Base-by-base conservation (phyloP, 2,797 vertebrate genomes). In the Sciaenops ocellatus region DNA sequence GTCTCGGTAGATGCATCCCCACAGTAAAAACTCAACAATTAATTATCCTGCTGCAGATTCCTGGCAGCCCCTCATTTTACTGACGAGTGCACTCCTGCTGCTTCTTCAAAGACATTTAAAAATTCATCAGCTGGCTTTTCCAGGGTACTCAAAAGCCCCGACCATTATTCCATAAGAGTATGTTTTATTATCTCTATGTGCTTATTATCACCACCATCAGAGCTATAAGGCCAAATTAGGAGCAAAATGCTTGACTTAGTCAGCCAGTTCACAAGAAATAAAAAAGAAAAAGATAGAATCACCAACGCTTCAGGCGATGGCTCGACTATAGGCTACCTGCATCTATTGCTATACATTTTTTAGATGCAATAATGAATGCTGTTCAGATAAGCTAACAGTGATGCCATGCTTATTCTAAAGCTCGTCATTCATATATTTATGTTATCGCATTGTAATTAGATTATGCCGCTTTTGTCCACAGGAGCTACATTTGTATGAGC, bases 21-120 rank as follows among this genome's bases (percentile, higher is more conserved):
- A 87, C 90, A 85, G 90, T 88, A 95, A 92, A 91, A 87, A 91
- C 90, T 94, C 82, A 94, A 95, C 95, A 94, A 96, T 96, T 95
- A 95, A 96, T 96, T 96, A 95, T 94, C 90, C 89, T 91, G 85
- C 86, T 92, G 91, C 87, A 91, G 69, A 94, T 94, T 93, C 71
- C 89, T 94, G 91, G 90, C 91, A 95, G 89, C 73, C 83, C 87
- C 87, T 90, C 87, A 85, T 93, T 94, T 94, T 90, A 92, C 93
- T 89, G 92, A 90, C 84, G 86, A 90, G 90, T 93, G 86, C 88
- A 92, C 92, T 93, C 87, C 89, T 90, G 89, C 94, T 90, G 90
- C 91, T 92, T 92, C 91, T 92, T 93, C 92, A 91, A 94, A 95
- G 94, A 95, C 83, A 90, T 93, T 94, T 93, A 93, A 93, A 94